Evolutionary conservation across 2,888 invertebrate genomes (phyloP).

Genomic region (Nycteola revayana): DNA sequence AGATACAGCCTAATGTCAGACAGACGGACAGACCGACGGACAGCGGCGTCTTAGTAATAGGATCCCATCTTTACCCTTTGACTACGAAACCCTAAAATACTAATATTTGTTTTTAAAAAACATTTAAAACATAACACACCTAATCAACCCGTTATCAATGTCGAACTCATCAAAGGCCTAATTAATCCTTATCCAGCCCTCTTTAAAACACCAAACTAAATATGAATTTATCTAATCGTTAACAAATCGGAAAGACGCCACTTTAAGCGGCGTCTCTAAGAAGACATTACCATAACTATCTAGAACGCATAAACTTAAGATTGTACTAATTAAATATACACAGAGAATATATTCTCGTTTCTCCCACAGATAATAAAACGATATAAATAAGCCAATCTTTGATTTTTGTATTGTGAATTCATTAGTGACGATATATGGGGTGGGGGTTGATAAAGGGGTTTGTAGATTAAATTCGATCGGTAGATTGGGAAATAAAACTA

Average conservation of each 20-base stretch:
- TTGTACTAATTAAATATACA: slow-evolving; percentile 75
- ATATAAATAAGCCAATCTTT: slow-evolving; percentile 31
- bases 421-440: slow-evolving; percentile 10
- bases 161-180: too few species aligned
- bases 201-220: slow-evolving; percentile 27
- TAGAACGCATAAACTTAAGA: slow-evolving; percentile 73
- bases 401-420: slow-evolving; percentile 17
- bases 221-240: slow-evolving; percentile 61
- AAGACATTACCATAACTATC: slow-evolving; percentile 75
- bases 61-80: too few species aligned
- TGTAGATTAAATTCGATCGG: too few species aligned
- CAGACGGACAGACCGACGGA: too few species aligned
- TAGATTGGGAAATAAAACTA: too few species aligned
- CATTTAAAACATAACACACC: too few species aligned
- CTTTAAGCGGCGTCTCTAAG: slow-evolving; percentile 52
- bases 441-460: background rate
- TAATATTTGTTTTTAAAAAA: too few species aligned
- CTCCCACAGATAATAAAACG: slow-evolving; percentile 37
- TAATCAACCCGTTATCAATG: too few species aligned
- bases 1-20: too few species aligned
- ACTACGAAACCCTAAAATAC: too few species aligned
- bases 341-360: slow-evolving; percentile 55
- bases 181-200: too few species aligned
- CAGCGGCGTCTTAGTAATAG: too few species aligned
- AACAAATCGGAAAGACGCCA: slow-evolving; percentile 73